These are phyloP conservation scores for Pachydiplax longipennis DNA, from an alignment of 2,888 invertebrate species.

Conservation along the genomic window DNA sequence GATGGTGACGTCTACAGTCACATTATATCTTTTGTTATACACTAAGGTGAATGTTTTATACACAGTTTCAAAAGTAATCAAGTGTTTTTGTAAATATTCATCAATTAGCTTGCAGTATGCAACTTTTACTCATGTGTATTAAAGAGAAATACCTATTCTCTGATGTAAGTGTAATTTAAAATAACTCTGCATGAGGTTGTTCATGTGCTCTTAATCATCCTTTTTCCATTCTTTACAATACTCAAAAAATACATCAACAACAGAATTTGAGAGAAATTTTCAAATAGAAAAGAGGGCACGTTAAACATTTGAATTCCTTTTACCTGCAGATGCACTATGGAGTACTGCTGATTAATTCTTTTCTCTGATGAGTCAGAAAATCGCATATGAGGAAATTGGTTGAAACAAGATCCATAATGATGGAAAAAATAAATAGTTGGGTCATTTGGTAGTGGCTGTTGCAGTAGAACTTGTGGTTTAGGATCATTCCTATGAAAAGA, in stretches of 20 bases:
- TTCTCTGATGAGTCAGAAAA: slow-evolving; percentile 77
- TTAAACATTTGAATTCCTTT: neutral
- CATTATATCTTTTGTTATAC: too few relatives aligned
- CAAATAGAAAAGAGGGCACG: neutral
- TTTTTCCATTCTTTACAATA: too few relatives aligned
- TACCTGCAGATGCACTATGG: slow-evolving; percentile 73
- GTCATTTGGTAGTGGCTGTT: slow-evolving; percentile 69
- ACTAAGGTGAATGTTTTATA: too few relatives aligned
- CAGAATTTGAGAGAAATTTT: neutral
- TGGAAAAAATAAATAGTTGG: slow-evolving; percentile 87
- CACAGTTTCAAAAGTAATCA: too few relatives aligned
- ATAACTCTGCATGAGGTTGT: too few relatives aligned
- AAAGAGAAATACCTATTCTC: neutral
- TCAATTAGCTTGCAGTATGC: too few relatives aligned
- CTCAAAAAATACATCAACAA: too few relatives aligned
- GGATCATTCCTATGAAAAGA: neutral
- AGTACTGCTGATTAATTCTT: slow-evolving; percentile 71
- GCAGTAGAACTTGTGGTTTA: neutral
- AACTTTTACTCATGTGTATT: neutral
- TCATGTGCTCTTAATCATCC: too few relatives aligned
- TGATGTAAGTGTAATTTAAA: neutral
- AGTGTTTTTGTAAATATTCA: too few relatives aligned
- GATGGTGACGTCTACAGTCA: too few relatives aligned
- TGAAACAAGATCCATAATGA: slow-evolving; percentile 92
- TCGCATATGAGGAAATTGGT: slow-evolving; percentile 84